Evolutionary conservation across 2,888 invertebrate genomes (phyloP).

Genomic region (Plemyria rubiginata): DNA sequence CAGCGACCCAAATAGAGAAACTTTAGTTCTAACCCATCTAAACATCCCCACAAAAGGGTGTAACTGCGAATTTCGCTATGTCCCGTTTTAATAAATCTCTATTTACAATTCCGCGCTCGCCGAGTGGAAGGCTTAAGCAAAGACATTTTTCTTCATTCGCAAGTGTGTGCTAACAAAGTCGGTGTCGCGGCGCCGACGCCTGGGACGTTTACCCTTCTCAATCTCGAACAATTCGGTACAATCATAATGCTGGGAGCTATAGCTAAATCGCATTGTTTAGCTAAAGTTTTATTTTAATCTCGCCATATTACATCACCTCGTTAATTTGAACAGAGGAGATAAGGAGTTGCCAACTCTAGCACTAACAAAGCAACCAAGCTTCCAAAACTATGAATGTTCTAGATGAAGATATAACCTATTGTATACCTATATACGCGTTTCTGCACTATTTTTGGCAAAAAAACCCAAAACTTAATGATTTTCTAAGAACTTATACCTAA

Average conservation of each 20-base stretch:
- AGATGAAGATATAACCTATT: constrained; percentile 12
- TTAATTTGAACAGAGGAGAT: constrained; percentile 37
- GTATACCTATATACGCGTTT: constrained; percentile 2
- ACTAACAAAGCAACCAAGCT: constrained; percentile 35
- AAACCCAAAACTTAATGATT: neutral
- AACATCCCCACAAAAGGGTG: constrained; percentile 59
- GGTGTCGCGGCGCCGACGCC: constrained; percentile 56
- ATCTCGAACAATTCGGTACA: constrained; percentile 65
- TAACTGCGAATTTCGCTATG: constrained; percentile 69
- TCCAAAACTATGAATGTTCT: constrained; percentile 17
- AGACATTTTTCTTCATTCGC: constrained; percentile 84
- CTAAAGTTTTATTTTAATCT: constrained; percentile 56
- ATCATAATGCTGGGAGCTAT: constrained; percentile 52
- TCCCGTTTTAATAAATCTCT: constrained; percentile 83
- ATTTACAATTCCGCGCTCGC: constrained; percentile 77
- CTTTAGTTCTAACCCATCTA: constrained; percentile 54
- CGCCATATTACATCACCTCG: constrained; percentile 47
- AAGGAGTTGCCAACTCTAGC: constrained; percentile 39
- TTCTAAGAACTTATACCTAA: neutral
- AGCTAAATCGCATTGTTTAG: constrained; percentile 40
- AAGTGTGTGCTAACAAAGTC: constrained; percentile 78
- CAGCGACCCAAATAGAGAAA: constrained; percentile 50
- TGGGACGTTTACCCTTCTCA: constrained; percentile 69
- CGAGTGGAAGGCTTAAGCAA: constrained; percentile 80
- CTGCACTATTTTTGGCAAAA: neutral